Conservation (phyloP, 2,888 invertebrate genomes). For the Lagria hirta region DNA sequence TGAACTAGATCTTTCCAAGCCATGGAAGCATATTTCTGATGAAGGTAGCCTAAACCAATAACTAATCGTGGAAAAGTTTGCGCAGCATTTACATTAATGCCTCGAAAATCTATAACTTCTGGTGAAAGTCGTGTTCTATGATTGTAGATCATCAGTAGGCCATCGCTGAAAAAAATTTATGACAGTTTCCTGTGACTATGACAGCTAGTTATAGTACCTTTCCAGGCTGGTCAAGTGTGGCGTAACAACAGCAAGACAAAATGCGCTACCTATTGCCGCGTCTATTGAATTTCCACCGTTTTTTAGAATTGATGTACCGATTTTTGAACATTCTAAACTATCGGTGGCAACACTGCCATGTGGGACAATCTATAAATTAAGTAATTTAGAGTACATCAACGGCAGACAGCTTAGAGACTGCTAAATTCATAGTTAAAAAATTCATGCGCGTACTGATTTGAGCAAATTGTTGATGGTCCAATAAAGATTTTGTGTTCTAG, state of each 20-base stretch:
- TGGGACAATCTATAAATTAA: conserved; percentile 64
- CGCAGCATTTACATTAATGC: conserved; percentile 46
- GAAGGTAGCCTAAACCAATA: conserved; percentile 61
- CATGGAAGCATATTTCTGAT: conserved; percentile 59
- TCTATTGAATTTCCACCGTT: conserved; percentile 75
- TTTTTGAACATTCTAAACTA: conserved; percentile 68
- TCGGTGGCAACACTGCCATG: conserved; percentile 78
- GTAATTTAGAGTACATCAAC: too few species aligned
- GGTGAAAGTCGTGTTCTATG: conserved; percentile 61
- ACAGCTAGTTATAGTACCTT: conserved; percentile 65
- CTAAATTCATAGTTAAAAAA: too few species aligned
- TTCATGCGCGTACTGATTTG: too few species aligned
- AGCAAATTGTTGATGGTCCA: too few species aligned
- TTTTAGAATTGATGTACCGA: conserved; percentile 68
- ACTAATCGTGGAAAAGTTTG: conserved; percentile 61
- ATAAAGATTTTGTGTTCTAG: too few species aligned
- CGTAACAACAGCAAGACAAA: conserved; percentile 73
- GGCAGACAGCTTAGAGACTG: too few species aligned
- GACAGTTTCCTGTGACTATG: conserved; percentile 1
- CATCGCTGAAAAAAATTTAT: conserved; percentile 61
- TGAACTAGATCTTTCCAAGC: conserved; percentile 62
- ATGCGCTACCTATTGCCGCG: conserved; percentile 71
- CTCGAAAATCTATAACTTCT: conserved; percentile 60
- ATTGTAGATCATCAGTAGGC: conserved; percentile 71
- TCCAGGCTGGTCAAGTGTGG: conserved; percentile 76